Conservation (phyloP, 2,113 vertebrate species). For the Cyprinus carpio region DNA sequence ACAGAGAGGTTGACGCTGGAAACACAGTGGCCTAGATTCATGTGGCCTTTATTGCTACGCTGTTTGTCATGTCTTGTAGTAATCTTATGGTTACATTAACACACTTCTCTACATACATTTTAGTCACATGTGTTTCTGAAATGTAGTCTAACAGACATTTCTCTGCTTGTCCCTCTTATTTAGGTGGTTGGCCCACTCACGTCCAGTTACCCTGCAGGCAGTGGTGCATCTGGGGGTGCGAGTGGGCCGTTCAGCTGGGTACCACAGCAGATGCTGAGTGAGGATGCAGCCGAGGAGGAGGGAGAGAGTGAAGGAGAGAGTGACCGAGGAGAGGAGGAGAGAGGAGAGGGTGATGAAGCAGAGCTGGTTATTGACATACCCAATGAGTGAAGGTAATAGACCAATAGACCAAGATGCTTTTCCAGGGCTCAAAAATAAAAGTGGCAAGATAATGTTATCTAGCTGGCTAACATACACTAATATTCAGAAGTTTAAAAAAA, state of each 20-base stretch:
- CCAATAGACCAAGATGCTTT: not conserved
- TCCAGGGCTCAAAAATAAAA: not conserved
- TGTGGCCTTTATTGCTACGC: not conserved
- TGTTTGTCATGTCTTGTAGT: not conserved
- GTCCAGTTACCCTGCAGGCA: constrained; percentile 72
- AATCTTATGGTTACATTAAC: not conserved
- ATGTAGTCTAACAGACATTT: not conserved
- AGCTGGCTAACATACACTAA: not conserved
- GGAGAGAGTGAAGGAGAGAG: constrained; percentile 78
- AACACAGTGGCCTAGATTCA: not conserved
- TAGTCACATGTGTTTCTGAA: not conserved
- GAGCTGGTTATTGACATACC: constrained; percentile 82
- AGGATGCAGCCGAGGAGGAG: constrained; percentile 78
- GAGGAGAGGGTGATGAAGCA: constrained; percentile 79
- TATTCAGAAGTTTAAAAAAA: not conserved
- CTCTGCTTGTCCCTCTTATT: not conserved
- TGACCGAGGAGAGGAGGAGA: constrained; percentile 77
- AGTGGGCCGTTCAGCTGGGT: constrained; percentile 79
- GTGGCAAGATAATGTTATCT: not conserved
- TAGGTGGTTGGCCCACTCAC: constrained; percentile 73
- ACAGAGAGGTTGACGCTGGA: constrained; percentile 27
- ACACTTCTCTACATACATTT: not conserved
- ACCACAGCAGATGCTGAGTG: constrained; percentile 80
- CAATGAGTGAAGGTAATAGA: constrained; percentile 72
- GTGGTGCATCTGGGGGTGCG: constrained; percentile 61